Evolutionary conservation across 1,140 invertebrate species (phyloP), one percentile per base, ranked within the genome.

Genomic region (Drosophila setifemur): DNA sequence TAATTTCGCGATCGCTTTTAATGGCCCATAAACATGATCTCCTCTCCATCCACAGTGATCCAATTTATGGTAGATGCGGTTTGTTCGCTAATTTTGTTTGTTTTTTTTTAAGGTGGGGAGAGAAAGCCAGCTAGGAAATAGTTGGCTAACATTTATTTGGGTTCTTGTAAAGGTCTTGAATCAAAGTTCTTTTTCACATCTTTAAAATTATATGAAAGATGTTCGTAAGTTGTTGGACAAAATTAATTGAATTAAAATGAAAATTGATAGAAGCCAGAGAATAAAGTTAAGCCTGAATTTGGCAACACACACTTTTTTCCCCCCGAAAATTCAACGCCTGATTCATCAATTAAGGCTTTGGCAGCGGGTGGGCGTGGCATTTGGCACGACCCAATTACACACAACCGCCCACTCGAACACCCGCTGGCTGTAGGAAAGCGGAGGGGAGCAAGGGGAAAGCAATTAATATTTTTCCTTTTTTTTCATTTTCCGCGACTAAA

Each of bases 41-140:
- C 57, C 49, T 37, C 43, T 28, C 48, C 58, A 35, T 77, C 23
- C 52, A 42, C 49, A 29, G 18, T 25, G 70, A 74, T 78, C 31
- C 75, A 74, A 79, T 79, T 78, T 53, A n/a, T n/a, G n/a, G n/a
- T n/a, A 35, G 76, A 63, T 73, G 61, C 35, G 57, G 40, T 39
- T 60, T 23, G 60, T 25, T 58, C 25, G 4, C 18, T 16, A 16
- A 16, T 60, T 44, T 42, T 35, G 7, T n/a, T n/a, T n/a, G n/a
- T n/a, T n/a, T n/a, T n/a, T n/a, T n/a, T n/a, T n/a, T n/a, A n/a
- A n/a, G n/a, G n/a, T n/a, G n/a, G n/a, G n/a, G 25, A n/a, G 26
- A 47, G 25, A 33, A 40, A 60, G n/a, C n/a, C n/a, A n/a, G n/a
- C n/a, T n/a, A n/a, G n/a, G n/a, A n/a, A n/a, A n/a, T n/a, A n/a